A percentile compares a stretch with the other conserved stretches of the same genome.
These are phyloP conservation scores for Oligia latruncula DNA, from an alignment of 2,888 invertebrate species.

Conservation along the genomic window DNA sequence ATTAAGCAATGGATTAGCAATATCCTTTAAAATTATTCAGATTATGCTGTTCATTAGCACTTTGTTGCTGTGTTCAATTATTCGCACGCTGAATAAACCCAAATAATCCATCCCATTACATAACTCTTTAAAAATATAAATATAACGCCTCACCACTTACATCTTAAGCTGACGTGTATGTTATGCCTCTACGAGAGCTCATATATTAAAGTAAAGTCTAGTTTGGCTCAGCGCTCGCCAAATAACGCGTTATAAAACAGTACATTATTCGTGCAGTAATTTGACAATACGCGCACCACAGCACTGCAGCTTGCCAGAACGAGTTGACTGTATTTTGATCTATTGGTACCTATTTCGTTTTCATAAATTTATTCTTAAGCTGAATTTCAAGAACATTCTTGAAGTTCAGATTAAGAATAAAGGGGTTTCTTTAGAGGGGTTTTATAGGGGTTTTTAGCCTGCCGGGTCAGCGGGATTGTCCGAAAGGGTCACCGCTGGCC, in stretches of 20 bases:
- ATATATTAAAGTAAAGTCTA: constrained; percentile 50
- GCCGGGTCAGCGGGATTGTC: too few relatives aligned
- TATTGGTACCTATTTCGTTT: constrained; percentile 29
- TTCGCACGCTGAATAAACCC: constrained; percentile 11
- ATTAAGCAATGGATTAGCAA: neutral
- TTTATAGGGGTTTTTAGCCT: too few relatives aligned
- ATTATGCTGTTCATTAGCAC: neutral
- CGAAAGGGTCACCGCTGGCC: too few relatives aligned
- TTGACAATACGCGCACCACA: constrained; percentile 68
- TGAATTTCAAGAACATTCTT: neutral
- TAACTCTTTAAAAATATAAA: constrained; percentile 39
- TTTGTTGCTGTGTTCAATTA: neutral
- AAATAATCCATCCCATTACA: constrained; percentile 7
- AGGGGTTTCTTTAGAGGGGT: too few relatives aligned
- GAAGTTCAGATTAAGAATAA: neutral
- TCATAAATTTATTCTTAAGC: constrained; percentile 13
- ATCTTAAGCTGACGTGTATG: constrained; percentile 46
- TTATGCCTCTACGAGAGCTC: constrained; percentile 37
- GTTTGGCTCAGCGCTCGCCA: constrained; percentile 54
- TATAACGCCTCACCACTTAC: constrained; percentile 21
- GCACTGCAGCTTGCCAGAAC: constrained; percentile 53
- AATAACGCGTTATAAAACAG: constrained; percentile 56
- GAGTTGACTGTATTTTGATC: constrained; percentile 26
- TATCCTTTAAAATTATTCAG: too few relatives aligned
- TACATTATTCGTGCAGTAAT: constrained; percentile 68